These are phyloP conservation scores for Drosophila percnosoma DNA, from an alignment of 2,888 invertebrate genomes.

Conservation along the genomic window DNA sequence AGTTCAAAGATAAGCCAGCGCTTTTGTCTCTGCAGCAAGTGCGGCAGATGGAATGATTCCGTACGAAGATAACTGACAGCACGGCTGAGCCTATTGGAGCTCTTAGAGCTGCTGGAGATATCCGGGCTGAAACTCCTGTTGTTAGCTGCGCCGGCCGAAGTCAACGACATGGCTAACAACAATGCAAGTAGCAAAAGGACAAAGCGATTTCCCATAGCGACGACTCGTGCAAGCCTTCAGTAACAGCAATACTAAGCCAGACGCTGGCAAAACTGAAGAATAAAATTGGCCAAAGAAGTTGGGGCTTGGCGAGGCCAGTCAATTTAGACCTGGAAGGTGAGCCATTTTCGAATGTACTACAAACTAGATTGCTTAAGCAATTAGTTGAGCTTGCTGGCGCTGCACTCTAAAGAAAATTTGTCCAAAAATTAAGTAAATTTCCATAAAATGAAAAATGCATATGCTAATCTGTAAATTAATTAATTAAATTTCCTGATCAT, in stretches of 20 bases:
- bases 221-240: slow-evolving; percentile 3
- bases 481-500: not conserved
- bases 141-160: not conserved
- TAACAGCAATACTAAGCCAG: slow-evolving; percentile 37
- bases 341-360: slow-evolving; percentile 33
- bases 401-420: not conserved
- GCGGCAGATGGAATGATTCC: slow-evolving; percentile 20
- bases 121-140: slow-evolving; percentile 10
- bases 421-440: fast-evolving
- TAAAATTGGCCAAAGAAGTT: slow-evolving; percentile 12
- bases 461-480: not conserved
- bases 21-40: slow-evolving; percentile 65
- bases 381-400: slow-evolving; percentile 40
- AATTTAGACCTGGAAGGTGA: slow-evolving; percentile 42
- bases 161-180: slow-evolving; percentile 17
- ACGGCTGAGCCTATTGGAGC: slow-evolving; percentile 21
- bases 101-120: not conserved
- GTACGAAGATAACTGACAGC: slow-evolving; percentile 55
- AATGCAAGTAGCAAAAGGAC: slow-evolving; percentile 14
- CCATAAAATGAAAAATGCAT: not conserved
- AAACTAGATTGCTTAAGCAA: slow-evolving; percentile 49
- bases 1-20: slow-evolving; percentile 81
- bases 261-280: not conserved
- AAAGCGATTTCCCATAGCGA: slow-evolving; percentile 42
- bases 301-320: not conserved